Conservation (phyloP, 2,888 invertebrate species). For the Drosophila birchii region DNA sequence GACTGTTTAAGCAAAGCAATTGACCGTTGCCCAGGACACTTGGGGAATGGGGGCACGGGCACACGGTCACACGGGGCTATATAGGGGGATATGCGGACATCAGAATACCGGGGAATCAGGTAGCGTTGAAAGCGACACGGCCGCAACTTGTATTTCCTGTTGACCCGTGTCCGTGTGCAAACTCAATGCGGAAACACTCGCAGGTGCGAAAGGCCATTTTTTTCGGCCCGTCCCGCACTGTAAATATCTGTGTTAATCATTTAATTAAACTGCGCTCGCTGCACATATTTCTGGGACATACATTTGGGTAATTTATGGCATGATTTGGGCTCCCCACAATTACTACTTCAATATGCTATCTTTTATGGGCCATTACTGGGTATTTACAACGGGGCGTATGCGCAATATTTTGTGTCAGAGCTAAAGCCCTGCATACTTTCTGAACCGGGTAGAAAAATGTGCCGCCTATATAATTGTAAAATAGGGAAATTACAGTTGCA, state of each 20-base stretch:
- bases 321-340: conserved; percentile 56
- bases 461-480: background rate
- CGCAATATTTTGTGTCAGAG: conserved; percentile 22
- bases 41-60: conserved; percentile 48
- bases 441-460: conserved; percentile 13
- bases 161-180: conserved; percentile 58
- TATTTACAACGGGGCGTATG: conserved; percentile 48
- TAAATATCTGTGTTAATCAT: conserved; percentile 81
- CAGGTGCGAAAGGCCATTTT: conserved; percentile 32
- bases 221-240: conserved; percentile 40
- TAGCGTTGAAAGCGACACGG: conserved; percentile 36
- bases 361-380: conserved; percentile 41
- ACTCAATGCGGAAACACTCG: conserved; percentile 22
- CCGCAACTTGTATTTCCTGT: conserved; percentile 66
- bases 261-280: conserved; percentile 72
- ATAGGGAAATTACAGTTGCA: background rate
- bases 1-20: conserved; percentile 75
- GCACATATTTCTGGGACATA: conserved; percentile 31
- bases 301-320: conserved; percentile 64
- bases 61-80: conserved; percentile 30
- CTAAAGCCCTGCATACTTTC: conserved; percentile 10
- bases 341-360: conserved; percentile 39
- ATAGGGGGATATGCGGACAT: conserved; percentile 2
- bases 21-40: conserved; percentile 70
- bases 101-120: conserved; percentile 7